A percentile compares a stretch with the other conserved stretches of the same genome.
These are phyloP conservation scores for Patiria miniata DNA, from an alignment of 35 echinoderm and acorn worm species.

Conservation along the genomic window DNA sequence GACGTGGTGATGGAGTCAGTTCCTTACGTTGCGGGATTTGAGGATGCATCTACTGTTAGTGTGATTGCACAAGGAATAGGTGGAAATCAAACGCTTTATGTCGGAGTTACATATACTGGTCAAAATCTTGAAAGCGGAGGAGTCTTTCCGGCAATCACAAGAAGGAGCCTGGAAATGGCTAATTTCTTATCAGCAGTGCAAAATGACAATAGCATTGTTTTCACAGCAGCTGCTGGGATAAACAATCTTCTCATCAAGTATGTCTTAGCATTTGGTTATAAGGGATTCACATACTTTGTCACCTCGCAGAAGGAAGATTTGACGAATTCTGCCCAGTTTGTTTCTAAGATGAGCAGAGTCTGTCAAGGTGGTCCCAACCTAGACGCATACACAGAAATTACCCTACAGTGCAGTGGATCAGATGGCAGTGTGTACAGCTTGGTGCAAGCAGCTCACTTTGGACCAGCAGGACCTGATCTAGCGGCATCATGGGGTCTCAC, in stretches of 20 bases:
- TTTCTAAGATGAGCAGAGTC: constrained; percentile 19
- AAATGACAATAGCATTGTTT: not conserved
- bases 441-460: too few relatives aligned
- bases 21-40: not conserved
- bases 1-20: not conserved
- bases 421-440: too few relatives aligned
- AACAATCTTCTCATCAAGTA: not conserved
- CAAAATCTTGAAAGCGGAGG: not conserved
- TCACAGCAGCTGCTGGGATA: not conserved
- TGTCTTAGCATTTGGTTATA: not conserved
- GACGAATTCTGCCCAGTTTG: not conserved
- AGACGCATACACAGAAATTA: too few relatives aligned
- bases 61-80: not conserved
- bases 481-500: too few relatives aligned
- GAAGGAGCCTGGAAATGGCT: not conserved
- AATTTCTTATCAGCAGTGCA: not conserved
- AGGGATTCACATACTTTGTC: constrained; percentile 25
- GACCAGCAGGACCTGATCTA: too few relatives aligned
- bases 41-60: not conserved
- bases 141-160: not conserved
- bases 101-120: not conserved
- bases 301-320: not conserved
- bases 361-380: too few relatives aligned
- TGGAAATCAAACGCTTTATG: not conserved
- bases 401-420: too few relatives aligned